A percentile compares a stretch with the other conserved stretches of the same genome.
Evolutionary conservation across 2,888 invertebrate genomes (phyloP).

Genomic region (Sabellastarte sp.): DNA sequence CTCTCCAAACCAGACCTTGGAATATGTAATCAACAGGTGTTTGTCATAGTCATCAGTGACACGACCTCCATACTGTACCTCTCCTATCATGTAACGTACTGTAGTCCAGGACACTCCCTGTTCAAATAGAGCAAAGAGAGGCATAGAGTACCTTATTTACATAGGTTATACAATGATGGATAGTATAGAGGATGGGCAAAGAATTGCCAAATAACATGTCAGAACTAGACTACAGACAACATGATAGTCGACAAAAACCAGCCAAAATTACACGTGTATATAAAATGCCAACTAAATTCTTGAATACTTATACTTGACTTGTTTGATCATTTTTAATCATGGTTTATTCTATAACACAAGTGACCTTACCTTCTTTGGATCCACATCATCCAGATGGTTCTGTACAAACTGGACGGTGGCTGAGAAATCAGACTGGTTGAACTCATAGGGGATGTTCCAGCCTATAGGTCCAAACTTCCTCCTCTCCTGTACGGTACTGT

Average conservation of each 20-base stretch:
- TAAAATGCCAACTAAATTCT: too few relatives aligned
- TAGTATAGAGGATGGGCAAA: too few relatives aligned
- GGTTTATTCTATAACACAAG: too few relatives aligned
- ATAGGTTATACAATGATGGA: too few relatives aligned
- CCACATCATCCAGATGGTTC: slow-evolving; percentile 94
- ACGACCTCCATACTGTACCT: slow-evolving; percentile 80
- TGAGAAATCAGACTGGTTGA: slow-evolving; percentile 94
- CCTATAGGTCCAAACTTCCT: slow-evolving; percentile 94
- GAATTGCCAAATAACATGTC: too few relatives aligned
- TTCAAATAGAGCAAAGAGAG: too few relatives aligned
- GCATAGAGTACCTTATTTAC: too few relatives aligned
- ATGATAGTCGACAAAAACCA: too few relatives aligned
- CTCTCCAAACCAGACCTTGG: slow-evolving; percentile 90
- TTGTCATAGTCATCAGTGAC: slow-evolving; percentile 98
- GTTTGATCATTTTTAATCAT: too few relatives aligned
- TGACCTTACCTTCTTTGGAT: slow-evolving; percentile 76
- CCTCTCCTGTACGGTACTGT: slow-evolving; percentile 92
- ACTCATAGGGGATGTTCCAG: slow-evolving; percentile 96
- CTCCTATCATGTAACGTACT: slow-evolving; percentile 95
- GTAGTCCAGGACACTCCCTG: slow-evolving; percentile 94
- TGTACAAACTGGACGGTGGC: slow-evolving; percentile 94
- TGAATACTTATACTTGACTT: too few relatives aligned
- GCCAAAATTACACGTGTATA: too few relatives aligned
- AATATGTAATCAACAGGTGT: slow-evolving; percentile 86
- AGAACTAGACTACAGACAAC: too few relatives aligned